Evolutionary conservation across 2,888 invertebrate genomes (phyloP), one percentile per base, ranked within the genome.

Genomic region (Ornithoptera priamus): DNA sequence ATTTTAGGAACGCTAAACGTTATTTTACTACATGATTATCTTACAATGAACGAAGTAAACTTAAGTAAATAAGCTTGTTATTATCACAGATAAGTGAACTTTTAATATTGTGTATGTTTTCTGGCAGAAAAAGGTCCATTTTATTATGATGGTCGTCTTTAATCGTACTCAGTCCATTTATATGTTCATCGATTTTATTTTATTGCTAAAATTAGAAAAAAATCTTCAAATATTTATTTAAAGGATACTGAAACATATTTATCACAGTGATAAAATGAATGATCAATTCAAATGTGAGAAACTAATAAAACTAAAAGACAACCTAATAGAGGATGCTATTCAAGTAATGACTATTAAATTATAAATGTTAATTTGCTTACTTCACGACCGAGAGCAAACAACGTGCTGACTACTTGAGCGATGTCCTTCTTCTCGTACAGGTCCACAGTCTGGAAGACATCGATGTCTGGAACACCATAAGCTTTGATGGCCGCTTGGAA

Each of bases 381-480:
- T 93, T 96, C 95, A 85, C 97, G 95, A 79, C 97, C 97, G 78
- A 98, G 94, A 70, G 97, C 96, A 87, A 96, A 97, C 73, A 98
- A 94, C 77, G 97, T 97, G 89, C 96, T 96, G 85, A 96, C 95
- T 67, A 98, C 97, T 88, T 95, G 95, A 30, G 95, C 95, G 81
- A 97, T 96, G 89, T 98, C 97, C 89, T 97, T 97, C 94, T 97
- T 96, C 88, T 99, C 99, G 94, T 96, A 99, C 66, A 99, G 94
- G 87, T 99, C 99, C 65, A 98, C 98, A 7, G 99, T 99, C 92
- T 99, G 98, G 95, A 99, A 99, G 68, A 97, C 96, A 88, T 99
- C 99, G 74, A 96, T 94, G 84, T 97, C 97, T 66, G 95, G 90
- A 20, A 99, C 98, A 73, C 99, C 99, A 86, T 98, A 97, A 0